phyloP scores from a whole-genome alignment of 2,888 invertebrate species.

The Ferdinandea cuprea region DNA sequence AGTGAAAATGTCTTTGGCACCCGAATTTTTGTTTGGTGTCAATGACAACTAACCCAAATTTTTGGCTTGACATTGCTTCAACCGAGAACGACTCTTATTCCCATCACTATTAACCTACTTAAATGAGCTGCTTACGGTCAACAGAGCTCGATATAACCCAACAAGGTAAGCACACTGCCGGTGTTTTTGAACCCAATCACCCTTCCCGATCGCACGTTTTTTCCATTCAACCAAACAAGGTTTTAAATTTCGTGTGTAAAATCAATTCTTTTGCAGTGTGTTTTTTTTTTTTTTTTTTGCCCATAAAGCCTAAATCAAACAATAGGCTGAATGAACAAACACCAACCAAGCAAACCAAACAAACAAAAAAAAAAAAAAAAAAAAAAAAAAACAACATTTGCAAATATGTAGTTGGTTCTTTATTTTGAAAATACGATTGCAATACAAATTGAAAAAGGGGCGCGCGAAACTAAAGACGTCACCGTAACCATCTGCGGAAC shows the following conservation, averaged over 20 bases:
- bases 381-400: slow-evolving; percentile 36
- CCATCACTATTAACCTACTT: neutral
- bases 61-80: no score
- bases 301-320: slow-evolving; percentile 38
- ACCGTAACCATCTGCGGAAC: slow-evolving; percentile 65
- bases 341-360: slow-evolving; percentile 43
- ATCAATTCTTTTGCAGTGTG: slow-evolving; percentile 49
- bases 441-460: slow-evolving; percentile 3
- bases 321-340: slow-evolving; percentile 48
- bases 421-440: neutral
- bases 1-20: no score
- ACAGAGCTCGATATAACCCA: neutral
- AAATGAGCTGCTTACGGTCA: neutral
- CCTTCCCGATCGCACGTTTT: slow-evolving; percentile 5
- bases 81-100: neutral
- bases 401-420: neutral
- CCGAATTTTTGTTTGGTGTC: no score
- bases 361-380: slow-evolving; percentile 57
- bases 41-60: no score
- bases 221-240: slow-evolving; percentile 42
- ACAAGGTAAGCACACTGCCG: slow-evolving; percentile 4
- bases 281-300: slow-evolving; percentile 31
- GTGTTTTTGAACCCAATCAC: neutral
- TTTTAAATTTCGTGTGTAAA: slow-evolving; percentile 53
- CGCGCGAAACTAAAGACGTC: slow-evolving; percentile 31